These are phyloP conservation scores for Oceanodroma leucorhoa DNA, from an alignment of 2,797 vertebrate species.

Conservation along the genomic window DNA sequence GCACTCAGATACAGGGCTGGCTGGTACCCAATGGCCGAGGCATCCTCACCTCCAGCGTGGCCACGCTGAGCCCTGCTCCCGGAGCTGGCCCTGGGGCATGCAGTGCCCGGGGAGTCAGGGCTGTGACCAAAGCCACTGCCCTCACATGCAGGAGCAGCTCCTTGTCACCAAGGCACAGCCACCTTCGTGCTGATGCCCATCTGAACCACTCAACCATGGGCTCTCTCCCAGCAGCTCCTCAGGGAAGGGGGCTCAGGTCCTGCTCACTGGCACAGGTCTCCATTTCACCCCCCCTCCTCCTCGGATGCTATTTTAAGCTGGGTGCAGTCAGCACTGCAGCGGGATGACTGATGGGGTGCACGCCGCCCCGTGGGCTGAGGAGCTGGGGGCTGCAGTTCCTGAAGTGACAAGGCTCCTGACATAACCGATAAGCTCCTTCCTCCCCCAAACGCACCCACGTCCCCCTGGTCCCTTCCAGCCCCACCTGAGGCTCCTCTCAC, in stretches of 20 bases:
- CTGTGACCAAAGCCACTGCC: background rate
- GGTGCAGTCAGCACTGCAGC: background rate
- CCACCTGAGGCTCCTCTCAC: background rate
- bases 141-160: background rate
- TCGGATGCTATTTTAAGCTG: background rate
- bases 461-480: background rate
- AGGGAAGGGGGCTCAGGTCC: background rate
- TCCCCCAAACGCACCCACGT: fast-evolving
- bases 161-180: background rate
- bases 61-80: background rate
- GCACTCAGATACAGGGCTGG: background rate
- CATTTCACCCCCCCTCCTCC: background rate
- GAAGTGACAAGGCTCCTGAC: background rate
- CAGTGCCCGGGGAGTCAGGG: background rate
- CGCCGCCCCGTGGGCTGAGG: background rate
- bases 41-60: background rate
- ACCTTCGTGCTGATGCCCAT: fast-evolving
- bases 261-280: background rate
- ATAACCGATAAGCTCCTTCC: fast-evolving
- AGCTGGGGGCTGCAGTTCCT: background rate
- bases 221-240: background rate
- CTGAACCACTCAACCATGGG: background rate
- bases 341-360: background rate
- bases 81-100: background rate
- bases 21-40: background rate